These are phyloP conservation scores for Pomatorhinus ruficollis DNA, from an alignment of 2,113 vertebrate genomes.

Conservation along the genomic window DNA sequence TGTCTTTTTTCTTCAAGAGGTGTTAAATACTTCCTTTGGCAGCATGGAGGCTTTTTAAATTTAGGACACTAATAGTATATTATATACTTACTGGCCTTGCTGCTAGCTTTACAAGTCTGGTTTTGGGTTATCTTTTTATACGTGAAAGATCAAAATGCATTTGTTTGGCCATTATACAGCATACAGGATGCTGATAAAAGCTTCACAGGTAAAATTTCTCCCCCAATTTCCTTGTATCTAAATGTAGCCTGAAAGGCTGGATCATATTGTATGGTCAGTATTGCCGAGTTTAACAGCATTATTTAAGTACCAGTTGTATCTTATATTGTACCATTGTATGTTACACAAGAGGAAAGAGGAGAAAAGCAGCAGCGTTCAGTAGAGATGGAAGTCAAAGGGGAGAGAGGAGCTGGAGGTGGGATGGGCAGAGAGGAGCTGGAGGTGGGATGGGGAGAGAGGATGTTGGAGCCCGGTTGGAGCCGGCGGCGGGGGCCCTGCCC, in stretches of 20 bases:
- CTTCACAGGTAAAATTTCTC: neutral
- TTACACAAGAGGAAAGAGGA: neutral
- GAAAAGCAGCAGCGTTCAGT: fast-evolving
- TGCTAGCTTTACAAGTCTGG: neutral
- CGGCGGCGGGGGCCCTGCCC: neutral
- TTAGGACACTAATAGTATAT: neutral
- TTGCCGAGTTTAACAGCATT: fast-evolving
- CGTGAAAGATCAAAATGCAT: neutral
- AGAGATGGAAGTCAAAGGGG: fast-evolving
- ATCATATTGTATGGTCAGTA: fast-evolving
- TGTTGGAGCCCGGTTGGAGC: too few species aligned
- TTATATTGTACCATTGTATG: fast-evolving
- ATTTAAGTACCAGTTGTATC: neutral
- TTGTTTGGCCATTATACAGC: fast-evolving
- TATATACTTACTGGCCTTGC: neutral
- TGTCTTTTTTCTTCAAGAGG: neutral
- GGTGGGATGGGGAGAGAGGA: neutral
- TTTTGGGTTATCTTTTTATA: neutral
- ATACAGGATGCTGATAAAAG: fast-evolving
- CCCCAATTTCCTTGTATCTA: neutral
- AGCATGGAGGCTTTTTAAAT: neutral
- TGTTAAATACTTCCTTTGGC: neutral
- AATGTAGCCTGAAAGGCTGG: fast-evolving
- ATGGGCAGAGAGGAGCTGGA: neutral
- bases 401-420: neutral